A percentile compares a stretch with the other conserved stretches of the same genome.
phyloP scores from a whole-genome alignment of 2,113 vertebrate species.

The Elachura formosa region DNA sequence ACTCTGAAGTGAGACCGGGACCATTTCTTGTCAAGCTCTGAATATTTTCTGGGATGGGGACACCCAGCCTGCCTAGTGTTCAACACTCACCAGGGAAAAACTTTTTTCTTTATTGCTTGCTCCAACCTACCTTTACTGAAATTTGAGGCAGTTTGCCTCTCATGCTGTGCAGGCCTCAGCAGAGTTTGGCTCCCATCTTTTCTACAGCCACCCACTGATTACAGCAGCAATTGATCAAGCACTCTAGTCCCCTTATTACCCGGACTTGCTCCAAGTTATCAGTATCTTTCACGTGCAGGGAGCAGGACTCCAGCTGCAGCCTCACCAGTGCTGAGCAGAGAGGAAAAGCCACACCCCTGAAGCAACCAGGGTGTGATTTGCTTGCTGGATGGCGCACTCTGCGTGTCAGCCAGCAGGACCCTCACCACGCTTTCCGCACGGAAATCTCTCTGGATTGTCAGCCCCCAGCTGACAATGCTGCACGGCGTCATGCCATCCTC shows the following conservation, averaged over 20 bases:
- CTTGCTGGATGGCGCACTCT: not conserved
- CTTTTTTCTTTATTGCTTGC: not conserved
- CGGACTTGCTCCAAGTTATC: not conserved
- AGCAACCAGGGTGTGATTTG: rapidly evolving
- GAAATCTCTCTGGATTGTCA: rapidly evolving
- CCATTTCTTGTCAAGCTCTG: not conserved
- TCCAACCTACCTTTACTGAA: not conserved
- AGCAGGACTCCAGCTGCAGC: not conserved
- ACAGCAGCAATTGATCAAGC: not conserved
- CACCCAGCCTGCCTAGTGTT: not conserved
- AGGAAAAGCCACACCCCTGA: rapidly evolving
- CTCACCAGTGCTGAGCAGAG: not conserved
- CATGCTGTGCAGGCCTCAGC: not conserved
- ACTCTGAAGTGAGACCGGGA: not conserved
- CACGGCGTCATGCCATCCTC: rapidly evolving
- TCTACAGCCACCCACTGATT: not conserved
- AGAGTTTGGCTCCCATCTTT: not conserved
- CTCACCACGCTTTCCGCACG: not conserved
- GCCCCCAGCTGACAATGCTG: not conserved
- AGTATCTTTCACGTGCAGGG: rapidly evolving
- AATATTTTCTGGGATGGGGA: not conserved
- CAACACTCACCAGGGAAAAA: not conserved
- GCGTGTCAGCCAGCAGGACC: rapidly evolving
- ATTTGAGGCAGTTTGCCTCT: not conserved
- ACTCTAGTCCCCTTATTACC: not conserved